Conservation (phyloP, 2,797 vertebrate species). For the Rhinogobio ventralis region DNA sequence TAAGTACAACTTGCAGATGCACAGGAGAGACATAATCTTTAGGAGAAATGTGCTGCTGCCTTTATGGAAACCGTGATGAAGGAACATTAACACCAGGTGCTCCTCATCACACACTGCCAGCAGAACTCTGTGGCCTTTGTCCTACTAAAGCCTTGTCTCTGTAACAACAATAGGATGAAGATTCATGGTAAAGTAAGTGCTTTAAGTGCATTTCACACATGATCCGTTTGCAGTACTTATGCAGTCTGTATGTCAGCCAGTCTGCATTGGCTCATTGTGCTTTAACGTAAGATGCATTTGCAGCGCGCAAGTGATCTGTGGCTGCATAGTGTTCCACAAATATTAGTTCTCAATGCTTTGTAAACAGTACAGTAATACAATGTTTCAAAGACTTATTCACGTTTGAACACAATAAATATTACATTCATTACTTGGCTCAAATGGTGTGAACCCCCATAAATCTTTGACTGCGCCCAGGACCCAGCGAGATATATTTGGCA, state of each 20-base stretch:
- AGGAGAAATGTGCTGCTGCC: too few relatives aligned
- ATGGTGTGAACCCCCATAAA: too few relatives aligned
- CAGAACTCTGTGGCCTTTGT: background rate
- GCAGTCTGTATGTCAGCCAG: background rate
- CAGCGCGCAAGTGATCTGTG: too few relatives aligned
- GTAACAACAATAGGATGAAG: background rate
- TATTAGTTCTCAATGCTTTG: background rate
- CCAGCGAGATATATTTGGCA: too few relatives aligned
- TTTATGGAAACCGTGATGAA: too few relatives aligned
- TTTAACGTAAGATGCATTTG: background rate
- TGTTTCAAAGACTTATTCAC: background rate
- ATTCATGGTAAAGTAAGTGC: background rate
- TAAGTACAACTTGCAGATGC: too few relatives aligned
- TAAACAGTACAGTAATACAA: background rate
- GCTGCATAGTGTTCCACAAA: background rate
- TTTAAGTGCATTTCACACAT: background rate
- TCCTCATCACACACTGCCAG: too few relatives aligned
- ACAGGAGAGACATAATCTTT: too few relatives aligned
- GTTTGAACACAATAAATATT: background rate
- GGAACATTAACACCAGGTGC: too few relatives aligned
- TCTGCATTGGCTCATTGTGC: too few relatives aligned
- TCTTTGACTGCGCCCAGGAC: too few relatives aligned
- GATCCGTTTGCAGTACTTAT: background rate
- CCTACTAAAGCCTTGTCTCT: background rate
- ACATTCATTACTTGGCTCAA: too few relatives aligned